Base-by-base conservation (phyloP, 2,888 invertebrate species). In the Drosophila koepferae region DNA sequence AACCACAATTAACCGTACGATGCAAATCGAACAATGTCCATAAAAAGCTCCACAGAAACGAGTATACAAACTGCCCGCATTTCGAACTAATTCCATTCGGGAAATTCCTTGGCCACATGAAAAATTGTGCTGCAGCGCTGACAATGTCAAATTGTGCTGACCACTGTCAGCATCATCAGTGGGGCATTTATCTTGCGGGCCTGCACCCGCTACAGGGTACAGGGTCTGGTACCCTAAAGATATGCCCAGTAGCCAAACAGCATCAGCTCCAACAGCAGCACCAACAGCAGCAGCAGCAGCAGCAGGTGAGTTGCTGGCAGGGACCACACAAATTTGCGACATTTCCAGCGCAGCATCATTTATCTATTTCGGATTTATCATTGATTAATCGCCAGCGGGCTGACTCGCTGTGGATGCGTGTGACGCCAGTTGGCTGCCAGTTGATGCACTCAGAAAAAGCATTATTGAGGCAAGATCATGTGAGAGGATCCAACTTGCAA, bases 351-450 rank as follows among this genome's bases (percentile, higher is more conserved):
- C 74, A 68, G 81, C 71, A 81, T 89, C 86, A 87, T 89, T 89
- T 89, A 90, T 89, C 89, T 89, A 87, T 89, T 90, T 89, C 89
- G 89, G 89, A 89, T 89, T 89, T 89, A 89, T 89, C 89, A 90
- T 90, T 89, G 89, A 89, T 89, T 89, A 89, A 89, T 89, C 90
- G 90, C 83, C 77, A 80, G 71, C 78, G 76, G 80, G 73, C 56
- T 60, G 80, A 44, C 46, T 68, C 56, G 31, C 49, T 65, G 64
- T 75, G 67, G 65, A 81, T 78, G 81, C 72, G 81, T 80, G 55
- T 73, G 80, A 80, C 78, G 80, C 80, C 81, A 75, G 69, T 74
- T 48, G 67, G 63, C 62, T 63, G 61, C 75, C 46, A 61, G 68
- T 58, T 9, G 18, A 38, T 72, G 51, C 77, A 78, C 80, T 75